These are phyloP conservation scores for Dolichomitus sp. DNA, from an alignment of 2,888 invertebrate species.

Conservation along the genomic window DNA sequence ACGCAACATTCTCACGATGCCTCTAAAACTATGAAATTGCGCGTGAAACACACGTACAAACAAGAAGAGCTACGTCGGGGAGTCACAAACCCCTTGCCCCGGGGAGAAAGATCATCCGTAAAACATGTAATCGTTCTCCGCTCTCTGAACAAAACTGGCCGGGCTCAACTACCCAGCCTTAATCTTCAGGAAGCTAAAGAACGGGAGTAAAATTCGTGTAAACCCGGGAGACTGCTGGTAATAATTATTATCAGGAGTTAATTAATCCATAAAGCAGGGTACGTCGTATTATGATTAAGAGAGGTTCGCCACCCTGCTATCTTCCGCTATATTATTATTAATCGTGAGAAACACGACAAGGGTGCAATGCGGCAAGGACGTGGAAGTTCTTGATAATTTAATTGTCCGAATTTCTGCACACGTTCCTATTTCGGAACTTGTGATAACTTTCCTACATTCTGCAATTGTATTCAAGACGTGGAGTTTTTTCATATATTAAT, in stretches of 20 bases:
- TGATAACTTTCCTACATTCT: not conserved
- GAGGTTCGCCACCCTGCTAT: conserved; percentile 6
- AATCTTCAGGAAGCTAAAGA: not conserved
- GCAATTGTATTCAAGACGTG: not conserved
- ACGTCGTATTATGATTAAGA: not conserved
- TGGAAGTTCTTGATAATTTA: not conserved
- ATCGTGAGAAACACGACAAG: not conserved
- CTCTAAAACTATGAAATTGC: conserved; percentile 61
- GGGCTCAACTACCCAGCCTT: conserved; percentile 13
- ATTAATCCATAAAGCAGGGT: conserved; percentile 8
- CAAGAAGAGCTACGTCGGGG: not conserved
- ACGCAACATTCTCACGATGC: conserved; percentile 22
- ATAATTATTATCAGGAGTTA: conserved; percentile 20
- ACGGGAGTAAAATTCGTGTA: not conserved
- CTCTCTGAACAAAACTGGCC: conserved; percentile 17
- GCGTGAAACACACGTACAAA: conserved; percentile 56
- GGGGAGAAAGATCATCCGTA: conserved; percentile 58
- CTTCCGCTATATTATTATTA: conserved; percentile 2
- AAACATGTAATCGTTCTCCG: conserved; percentile 52
- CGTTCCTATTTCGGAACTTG: too few species aligned
- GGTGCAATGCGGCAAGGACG: not conserved
- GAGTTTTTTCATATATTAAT: not conserved
- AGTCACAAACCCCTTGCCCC: not conserved
- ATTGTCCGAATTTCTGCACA: not conserved
- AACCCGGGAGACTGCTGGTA: not conserved